phyloP scores from a whole-genome alignment of 2,888 invertebrate species.

The Ptilodon capucinus region DNA sequence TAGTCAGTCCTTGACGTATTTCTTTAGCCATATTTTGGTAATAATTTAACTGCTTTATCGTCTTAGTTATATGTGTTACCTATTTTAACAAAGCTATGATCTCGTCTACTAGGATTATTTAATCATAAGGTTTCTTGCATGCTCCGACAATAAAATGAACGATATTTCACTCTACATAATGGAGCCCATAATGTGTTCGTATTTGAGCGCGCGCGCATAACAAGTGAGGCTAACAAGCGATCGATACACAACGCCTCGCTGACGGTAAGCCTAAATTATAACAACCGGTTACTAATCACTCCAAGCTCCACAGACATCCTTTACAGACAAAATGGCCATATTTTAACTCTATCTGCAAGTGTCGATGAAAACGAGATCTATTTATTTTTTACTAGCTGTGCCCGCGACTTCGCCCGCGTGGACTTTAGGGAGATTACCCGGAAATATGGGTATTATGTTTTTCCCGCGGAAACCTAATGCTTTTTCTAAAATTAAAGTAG shows the following conservation, averaged over 20 bases:
- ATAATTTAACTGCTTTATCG: neutral
- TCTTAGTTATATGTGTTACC: neutral
- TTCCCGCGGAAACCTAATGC: no score
- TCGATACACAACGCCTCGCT: constrained; percentile 59
- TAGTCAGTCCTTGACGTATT: no score
- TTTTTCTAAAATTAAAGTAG: no score
- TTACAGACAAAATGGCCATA: constrained; percentile 4
- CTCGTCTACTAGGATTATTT: neutral
- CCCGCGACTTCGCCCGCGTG: no score
- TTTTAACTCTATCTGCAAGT: constrained; percentile 20
- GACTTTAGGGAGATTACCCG: no score
- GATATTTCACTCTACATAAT: constrained; percentile 41
- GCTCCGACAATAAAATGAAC: constrained; percentile 1
- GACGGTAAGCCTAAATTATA: constrained; percentile 75
- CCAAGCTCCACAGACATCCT: constrained; percentile 29
- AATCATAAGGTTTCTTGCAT: neutral
- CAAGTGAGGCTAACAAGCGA: constrained; percentile 79
- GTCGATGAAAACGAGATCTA: constrained; percentile 22
- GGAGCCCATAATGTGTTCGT: constrained; percentile 47
- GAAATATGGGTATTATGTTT: no score
- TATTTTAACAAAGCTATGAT: neutral
- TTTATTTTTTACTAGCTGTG: no score
- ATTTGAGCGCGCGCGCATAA: constrained; percentile 69
- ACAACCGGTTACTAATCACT: constrained; percentile 69
- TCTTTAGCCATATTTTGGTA: no score